Evolutionary conservation across 2,113 vertebrate species (phyloP).

Genomic region (Semnornis frantzii): DNA sequence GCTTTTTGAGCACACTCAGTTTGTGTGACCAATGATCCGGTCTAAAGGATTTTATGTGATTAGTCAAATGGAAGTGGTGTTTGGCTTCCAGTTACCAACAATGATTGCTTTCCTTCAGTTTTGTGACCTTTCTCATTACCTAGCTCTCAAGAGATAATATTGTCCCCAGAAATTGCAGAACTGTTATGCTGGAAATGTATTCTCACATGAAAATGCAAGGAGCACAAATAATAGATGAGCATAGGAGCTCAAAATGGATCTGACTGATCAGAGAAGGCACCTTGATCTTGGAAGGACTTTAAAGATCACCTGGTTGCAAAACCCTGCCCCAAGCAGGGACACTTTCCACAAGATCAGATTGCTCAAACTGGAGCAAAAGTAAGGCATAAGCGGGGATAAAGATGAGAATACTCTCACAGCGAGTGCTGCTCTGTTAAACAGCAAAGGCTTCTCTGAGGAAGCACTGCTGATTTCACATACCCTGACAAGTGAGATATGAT

Average conservation of each 20-base stretch:
- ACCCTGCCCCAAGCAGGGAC: not conserved
- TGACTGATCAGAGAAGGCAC: too few relatives aligned
- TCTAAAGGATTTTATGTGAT: not conserved
- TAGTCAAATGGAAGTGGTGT: not conserved
- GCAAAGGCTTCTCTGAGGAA: not conserved
- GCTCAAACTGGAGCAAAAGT: not conserved
- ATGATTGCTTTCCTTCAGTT: not conserved
- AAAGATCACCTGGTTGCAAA: not conserved
- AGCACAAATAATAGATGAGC: not conserved
- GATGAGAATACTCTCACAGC: not conserved
- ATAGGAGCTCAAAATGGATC: not conserved
- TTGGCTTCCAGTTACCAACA: not conserved
- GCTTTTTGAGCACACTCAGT: not conserved
- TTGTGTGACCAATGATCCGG: not conserved
- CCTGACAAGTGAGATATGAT: accelerated
- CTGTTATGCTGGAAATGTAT: not conserved
- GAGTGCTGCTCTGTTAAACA: too few relatives aligned
- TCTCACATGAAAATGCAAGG: not conserved
- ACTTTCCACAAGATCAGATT: not conserved
- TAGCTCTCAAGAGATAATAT: not conserved
- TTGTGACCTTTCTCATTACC: not conserved
- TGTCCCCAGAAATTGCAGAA: not conserved
- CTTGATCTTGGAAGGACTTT: too few relatives aligned
- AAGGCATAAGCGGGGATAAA: too few relatives aligned
- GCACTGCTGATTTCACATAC: too few relatives aligned